Base-by-base conservation (phyloP, 1,140 invertebrate genomes). In the Drosophila equinoxialis region DNA sequence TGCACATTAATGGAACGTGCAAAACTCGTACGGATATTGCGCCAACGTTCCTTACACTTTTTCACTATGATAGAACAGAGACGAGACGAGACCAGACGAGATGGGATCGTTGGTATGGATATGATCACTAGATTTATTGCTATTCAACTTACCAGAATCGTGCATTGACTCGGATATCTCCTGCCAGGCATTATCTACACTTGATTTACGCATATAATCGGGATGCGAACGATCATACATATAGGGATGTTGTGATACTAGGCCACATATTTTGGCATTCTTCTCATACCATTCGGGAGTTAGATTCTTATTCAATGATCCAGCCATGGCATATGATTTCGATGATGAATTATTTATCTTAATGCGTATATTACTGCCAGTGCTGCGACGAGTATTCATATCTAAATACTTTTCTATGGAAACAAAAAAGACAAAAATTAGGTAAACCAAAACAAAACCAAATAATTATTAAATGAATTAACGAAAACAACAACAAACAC, bases 11-110 rank as follows among this genome's bases (percentile, higher is more conserved):
- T 83, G 14, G 90, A 91, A 11, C 90, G 81, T 3, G 81, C 86
- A 33, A 77, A 90, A 7, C 79, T 80, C 1, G 74, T 78, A 30
- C 90, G 90, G 20, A 91, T 91, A 42, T 91, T 91, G 6, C 86
- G 71, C 68, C 90, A 91, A 20, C 90, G 90, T 48, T 91, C 75
- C 57, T 90, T 85, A 59, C 90, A 91, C 11, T 54, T 79, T 5
- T 74, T 68, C 23, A 89, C 90, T 91, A 26, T 14, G 23, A 26
- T 30, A 6, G 6, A 63, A n/a, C 45, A 39, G 6, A 0, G 7
- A 39, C 6, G 35, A 6, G 60, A 2, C 20, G 20, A 20, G 20
- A 20, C 20, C 20, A 20, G 20, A 20, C 20, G 1, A 20, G 20
- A 1, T n/a, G n/a, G 17, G 17, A 14, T n/a, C 11, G 35, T 10